Base-by-base conservation (phyloP, 2,888 invertebrate genomes). In the Drosophila borealis region DNA sequence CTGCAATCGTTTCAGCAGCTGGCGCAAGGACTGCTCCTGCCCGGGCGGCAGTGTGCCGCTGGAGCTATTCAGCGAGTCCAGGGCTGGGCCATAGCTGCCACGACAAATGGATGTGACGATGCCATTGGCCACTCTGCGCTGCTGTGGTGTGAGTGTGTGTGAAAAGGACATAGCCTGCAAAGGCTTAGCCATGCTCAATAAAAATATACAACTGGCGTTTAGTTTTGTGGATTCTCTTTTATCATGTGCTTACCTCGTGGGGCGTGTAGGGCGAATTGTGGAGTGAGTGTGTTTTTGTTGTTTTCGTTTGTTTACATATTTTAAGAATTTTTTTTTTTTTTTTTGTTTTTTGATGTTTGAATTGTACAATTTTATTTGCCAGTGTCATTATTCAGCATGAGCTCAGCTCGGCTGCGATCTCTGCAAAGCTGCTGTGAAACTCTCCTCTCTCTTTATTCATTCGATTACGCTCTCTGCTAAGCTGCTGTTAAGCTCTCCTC, bases 31-130 rank as follows among this genome's bases (percentile, higher is more conserved):
- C 1, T 17, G 17, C 55, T 80, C 69, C 34, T 80, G 56, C 2
- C 8, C 3, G 1, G 34, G 4, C 4, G 77, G 73, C 55, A 82
- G 17, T 0, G 33, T 5, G 0, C 53, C 37, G 4, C 36, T n/a
- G 8, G 41, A 44, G 3, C 34, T 13, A 3, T 59, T 19, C 11
- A 82, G 53, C 9, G 33, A 36, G 4, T 9, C 17, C 14, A 59
- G 17, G 0, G 80, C 82, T 37, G 48, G 34, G 2, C 10, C 29
- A 19, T 80, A 79, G 53, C 51, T 63, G 34, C 74, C 82, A 2
- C 70, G 74, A 17, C 68, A 63, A 14, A 74, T 56, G 41, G 17
- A 11, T 25, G 50, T 34, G 4, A 74, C 45, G 5, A 81, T 19
- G 4, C 14, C 14, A 21, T 75, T 44, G 19, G 73, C 60, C 60